A percentile compares a stretch with the other conserved stretches of the same genome.
phyloP scores from a whole-genome alignment of 2,888 invertebrate species.

The Sepiola atlantica region DNA sequence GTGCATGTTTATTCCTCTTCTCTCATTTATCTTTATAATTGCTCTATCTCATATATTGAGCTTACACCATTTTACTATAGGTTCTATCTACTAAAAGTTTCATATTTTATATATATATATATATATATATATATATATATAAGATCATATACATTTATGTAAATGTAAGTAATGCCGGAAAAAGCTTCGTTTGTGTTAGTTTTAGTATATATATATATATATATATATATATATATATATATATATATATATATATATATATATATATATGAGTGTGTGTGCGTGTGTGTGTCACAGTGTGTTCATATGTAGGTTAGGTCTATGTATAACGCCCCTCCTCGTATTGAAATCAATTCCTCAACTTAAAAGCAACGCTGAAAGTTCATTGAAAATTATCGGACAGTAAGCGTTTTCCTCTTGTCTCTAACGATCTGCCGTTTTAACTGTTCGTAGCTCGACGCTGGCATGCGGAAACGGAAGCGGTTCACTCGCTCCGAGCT shows the following conservation, averaged over 20 bases:
- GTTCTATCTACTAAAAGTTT: no score
- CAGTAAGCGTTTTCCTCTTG: neutral
- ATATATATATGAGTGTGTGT: neutral
- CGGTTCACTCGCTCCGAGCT: neutral
- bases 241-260: neutral
- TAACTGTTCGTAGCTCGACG: neutral
- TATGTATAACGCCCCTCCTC: neutral
- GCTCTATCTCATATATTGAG: no score
- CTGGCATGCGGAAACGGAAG: neutral
- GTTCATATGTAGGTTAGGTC: neutral
- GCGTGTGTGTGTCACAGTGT: neutral
- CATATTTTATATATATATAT: conserved; percentile 33
- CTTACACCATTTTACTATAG: no score
- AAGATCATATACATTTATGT: neutral
- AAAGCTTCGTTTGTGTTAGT: neutral
- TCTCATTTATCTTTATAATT: no score
- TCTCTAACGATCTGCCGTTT: neutral
- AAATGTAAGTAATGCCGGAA: neutral
- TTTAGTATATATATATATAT: neutral
- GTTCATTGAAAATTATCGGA: neutral
- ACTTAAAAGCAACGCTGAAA: neutral
- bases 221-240: neutral
- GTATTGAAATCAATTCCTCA: neutral
- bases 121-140: neutral
- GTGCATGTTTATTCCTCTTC: no score